Conservation (phyloP, 2,888 invertebrate species). For the Hecatera dysodea region DNA sequence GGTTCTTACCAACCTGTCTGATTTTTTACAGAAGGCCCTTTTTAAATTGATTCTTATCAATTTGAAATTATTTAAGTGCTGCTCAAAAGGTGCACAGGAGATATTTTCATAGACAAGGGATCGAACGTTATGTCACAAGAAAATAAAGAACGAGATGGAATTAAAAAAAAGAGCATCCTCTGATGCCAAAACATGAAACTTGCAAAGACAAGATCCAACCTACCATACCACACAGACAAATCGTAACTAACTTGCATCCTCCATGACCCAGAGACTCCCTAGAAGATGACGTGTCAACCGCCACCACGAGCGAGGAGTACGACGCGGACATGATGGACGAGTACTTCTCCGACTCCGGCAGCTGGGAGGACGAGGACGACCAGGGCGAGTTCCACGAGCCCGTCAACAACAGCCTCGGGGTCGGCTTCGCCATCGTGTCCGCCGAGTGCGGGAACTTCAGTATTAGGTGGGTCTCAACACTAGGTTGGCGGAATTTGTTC, state of each 20-base stretch:
- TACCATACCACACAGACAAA: background rate
- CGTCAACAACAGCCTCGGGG: slow-evolving; percentile 73
- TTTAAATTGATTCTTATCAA: too few relatives aligned
- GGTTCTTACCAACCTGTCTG: too few relatives aligned
- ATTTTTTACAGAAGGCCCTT: too few relatives aligned
- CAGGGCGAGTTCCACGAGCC: slow-evolving; percentile 82
- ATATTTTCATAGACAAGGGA: too few relatives aligned
- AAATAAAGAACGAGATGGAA: too few relatives aligned
- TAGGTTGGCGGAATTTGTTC: too few relatives aligned
- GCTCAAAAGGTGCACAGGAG: too few relatives aligned
- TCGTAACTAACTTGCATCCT: background rate
- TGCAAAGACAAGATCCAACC: background rate
- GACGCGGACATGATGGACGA: slow-evolving; percentile 72
- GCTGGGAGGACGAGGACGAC: slow-evolving; percentile 78
- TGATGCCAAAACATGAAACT: background rate
- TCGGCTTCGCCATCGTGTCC: slow-evolving; percentile 70
- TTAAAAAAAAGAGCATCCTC: too few relatives aligned
- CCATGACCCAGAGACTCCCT: slow-evolving; percentile 62
- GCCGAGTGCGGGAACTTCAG: slow-evolving; percentile 84
- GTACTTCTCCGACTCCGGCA: slow-evolving; percentile 79
- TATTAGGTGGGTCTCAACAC: slow-evolving; percentile 80
- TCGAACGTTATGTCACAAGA: too few relatives aligned
- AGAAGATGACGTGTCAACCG: slow-evolving; percentile 76
- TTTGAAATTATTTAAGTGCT: too few relatives aligned
- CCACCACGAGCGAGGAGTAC: slow-evolving; percentile 80